These are phyloP conservation scores for Drosophila borborema DNA, from an alignment of 2,888 invertebrate genomes.

Conservation along the genomic window DNA sequence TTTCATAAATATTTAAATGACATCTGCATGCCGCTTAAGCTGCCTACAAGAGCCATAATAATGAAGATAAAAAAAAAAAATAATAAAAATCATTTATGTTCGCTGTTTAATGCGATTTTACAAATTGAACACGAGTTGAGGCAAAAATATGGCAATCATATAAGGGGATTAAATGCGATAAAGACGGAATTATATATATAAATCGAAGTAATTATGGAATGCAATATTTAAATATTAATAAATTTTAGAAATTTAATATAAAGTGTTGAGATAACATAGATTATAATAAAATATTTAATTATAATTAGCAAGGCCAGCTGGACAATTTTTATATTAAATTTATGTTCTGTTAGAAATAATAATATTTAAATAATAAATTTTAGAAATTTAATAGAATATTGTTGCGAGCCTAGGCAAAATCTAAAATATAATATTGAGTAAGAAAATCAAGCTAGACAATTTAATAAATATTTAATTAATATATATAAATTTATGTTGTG, in stretches of 20 bases:
- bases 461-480: background rate
- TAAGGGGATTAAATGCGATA: background rate
- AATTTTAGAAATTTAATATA: background rate
- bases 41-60: constrained; percentile 12
- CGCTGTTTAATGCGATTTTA: constrained; percentile 3
- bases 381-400: background rate
- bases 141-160: background rate
- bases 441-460: background rate
- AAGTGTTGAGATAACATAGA: background rate
- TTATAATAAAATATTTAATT: background rate
- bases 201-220: background rate
- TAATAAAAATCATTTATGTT: background rate
- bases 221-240: background rate
- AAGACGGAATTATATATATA: background rate
- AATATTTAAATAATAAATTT: background rate
- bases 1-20: constrained; percentile 69
- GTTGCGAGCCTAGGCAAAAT: background rate
- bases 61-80: background rate
- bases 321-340: background rate
- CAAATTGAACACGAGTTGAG: constrained; percentile 9
- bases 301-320: background rate
- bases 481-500: background rate
- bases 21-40: constrained; percentile 11
- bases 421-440: background rate
- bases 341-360: background rate